Evolutionary conservation across 2,888 invertebrate species (phyloP).

Genomic region (Microctonus hyperodae): DNA sequence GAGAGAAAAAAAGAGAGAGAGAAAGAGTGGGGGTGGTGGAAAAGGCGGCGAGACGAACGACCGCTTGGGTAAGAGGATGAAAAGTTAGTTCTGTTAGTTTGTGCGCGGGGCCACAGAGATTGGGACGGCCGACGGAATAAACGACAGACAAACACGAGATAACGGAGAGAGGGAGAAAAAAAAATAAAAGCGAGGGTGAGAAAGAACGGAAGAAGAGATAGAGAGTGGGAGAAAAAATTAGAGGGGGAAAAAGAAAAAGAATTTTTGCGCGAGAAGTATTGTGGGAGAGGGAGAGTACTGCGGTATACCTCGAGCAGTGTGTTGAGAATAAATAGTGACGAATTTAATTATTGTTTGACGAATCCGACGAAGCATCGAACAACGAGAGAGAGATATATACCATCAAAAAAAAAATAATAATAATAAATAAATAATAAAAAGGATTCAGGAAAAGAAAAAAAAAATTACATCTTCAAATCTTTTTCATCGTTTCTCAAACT

Average conservation of each 20-base stretch:
- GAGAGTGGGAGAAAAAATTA: constrained; percentile 10
- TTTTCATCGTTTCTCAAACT: not conserved
- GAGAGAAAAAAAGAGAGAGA: constrained; percentile 39
- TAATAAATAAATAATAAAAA: no score
- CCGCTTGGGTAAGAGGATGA: constrained; percentile 34
- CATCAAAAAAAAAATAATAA: no score
- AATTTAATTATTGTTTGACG: constrained; percentile 28
- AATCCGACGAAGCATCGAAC: constrained; percentile 23
- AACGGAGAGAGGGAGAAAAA: constrained; percentile 31
- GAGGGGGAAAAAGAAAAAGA: not conserved
- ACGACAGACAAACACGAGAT: constrained; percentile 44
- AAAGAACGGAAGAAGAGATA: constrained; percentile 38
- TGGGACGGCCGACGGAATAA: constrained; percentile 56
- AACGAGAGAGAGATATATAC: constrained; percentile 6
- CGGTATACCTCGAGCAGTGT: constrained; percentile 16
- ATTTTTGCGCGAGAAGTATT: not conserved
- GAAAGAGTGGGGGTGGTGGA: constrained; percentile 40
- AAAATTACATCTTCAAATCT: not conserved
- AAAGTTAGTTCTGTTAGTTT: constrained; percentile 61
- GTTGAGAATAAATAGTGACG: constrained; percentile 28
- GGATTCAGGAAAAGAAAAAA: not conserved
- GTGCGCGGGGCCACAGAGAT: constrained; percentile 63
- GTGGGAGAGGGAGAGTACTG: constrained; percentile 13
- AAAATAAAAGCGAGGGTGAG: constrained; percentile 42
- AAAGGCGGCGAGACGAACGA: constrained; percentile 38